Evolutionary conservation across 2,797 vertebrate genomes (phyloP).

Genomic region (Phalanger gymnotis): DNA sequence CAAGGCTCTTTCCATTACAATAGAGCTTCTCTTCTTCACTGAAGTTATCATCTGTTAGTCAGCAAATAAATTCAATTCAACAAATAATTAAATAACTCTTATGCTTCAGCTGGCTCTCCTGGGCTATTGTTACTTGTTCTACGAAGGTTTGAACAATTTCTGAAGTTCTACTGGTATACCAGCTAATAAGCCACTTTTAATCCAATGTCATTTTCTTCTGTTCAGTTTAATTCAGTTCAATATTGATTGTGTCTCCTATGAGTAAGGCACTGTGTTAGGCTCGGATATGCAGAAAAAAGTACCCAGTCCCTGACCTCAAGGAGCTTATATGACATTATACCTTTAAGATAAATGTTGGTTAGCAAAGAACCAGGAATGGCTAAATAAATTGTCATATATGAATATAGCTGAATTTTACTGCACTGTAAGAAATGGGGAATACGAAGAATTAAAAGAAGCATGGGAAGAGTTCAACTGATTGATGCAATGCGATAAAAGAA

Average conservation of each 20-base stretch:
- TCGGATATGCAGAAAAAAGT: not conserved
- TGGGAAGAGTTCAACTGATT: not conserved
- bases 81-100: not conserved
- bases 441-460: not conserved
- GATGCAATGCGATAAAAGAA: not conserved
- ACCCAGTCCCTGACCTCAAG: not conserved
- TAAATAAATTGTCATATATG: not conserved
- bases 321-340: not conserved
- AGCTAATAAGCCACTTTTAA: not conserved
- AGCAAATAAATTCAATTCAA: not conserved
- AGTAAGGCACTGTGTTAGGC: not conserved
- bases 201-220: not conserved
- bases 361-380: not conserved
- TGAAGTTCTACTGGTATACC: not conserved
- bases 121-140: not conserved
- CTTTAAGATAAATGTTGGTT: not conserved
- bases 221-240: not conserved
- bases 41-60: not conserved
- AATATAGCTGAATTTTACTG: not conserved
- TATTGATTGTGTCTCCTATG: not conserved
- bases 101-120: not conserved
- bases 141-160: not conserved
- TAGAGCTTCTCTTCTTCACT: not conserved
- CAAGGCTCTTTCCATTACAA: not conserved
- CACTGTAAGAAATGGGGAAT: not conserved